These are phyloP conservation scores for Andrena bicolor DNA, from an alignment of 2,888 invertebrate species.

Conservation along the genomic window DNA sequence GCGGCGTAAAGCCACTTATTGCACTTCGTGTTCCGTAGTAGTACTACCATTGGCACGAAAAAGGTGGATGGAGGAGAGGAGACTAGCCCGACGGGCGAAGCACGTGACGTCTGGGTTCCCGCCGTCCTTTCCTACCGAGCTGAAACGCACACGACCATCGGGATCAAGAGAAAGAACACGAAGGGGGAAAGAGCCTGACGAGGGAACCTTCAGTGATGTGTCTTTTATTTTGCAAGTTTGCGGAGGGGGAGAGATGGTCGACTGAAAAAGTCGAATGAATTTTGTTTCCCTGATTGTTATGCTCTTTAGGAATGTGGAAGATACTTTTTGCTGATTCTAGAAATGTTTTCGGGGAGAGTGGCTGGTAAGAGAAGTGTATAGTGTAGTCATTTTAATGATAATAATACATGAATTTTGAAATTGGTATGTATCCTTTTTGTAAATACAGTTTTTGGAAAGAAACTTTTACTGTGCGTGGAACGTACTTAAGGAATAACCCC, in stretches of 20 bases:
- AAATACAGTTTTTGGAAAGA: too few species aligned
- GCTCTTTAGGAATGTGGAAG: too few species aligned
- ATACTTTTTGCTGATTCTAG: too few species aligned
- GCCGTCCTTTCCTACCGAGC: conserved; percentile 71
- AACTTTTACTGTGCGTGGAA: too few species aligned
- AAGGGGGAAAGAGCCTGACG: background rate
- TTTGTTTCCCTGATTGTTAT: too few species aligned
- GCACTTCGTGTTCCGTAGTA: conserved; percentile 33
- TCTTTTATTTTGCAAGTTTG: background rate
- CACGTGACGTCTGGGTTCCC: conserved; percentile 79
- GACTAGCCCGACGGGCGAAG: conserved; percentile 64
- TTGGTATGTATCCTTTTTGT: too few species aligned
- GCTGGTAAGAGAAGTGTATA: too few species aligned
- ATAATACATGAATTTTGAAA: too few species aligned
- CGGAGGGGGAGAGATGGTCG: background rate
- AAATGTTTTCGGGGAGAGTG: too few species aligned
- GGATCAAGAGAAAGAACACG: conserved; percentile 26
- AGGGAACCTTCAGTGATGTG: background rate
- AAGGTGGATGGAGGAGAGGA: conserved; percentile 21
- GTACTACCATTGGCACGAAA: conserved; percentile 38
- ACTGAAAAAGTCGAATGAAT: background rate
- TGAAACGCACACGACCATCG: conserved; percentile 13
- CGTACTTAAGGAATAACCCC: too few species aligned
- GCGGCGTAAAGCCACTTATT: conserved; percentile 49
- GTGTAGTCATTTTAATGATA: too few species aligned